phyloP scores from a whole-genome alignment of 2,113 vertebrate genomes.

The Odocoileus hemionus region DNA sequence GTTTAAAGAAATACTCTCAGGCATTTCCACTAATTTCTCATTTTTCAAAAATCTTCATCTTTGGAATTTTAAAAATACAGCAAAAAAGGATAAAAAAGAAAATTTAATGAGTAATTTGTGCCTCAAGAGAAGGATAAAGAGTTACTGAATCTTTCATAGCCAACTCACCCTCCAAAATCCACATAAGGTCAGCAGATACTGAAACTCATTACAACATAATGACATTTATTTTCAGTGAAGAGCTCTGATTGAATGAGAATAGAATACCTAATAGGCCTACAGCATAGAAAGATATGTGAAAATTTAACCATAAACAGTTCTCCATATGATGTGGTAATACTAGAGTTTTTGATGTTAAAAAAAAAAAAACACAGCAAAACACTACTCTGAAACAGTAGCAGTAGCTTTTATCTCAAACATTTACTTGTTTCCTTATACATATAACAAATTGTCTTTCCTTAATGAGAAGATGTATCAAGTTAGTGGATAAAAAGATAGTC shows the following conservation, averaged over 20 bases:
- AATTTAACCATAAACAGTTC: neutral
- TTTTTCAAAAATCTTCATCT: constrained; percentile 46
- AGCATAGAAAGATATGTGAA: neutral
- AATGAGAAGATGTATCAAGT: neutral
- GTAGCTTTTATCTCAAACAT: neutral
- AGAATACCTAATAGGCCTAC: constrained; percentile 50
- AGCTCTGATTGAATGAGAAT: constrained; percentile 50
- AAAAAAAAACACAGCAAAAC: neutral
- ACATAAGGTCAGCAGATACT: constrained; percentile 54
- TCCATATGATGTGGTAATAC: neutral
- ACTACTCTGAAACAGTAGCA: neutral
- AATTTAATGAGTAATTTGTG: constrained; percentile 60
- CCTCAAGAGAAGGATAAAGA: constrained; percentile 55
- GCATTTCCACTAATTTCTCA: constrained; percentile 5
- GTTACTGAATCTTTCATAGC: neutral
- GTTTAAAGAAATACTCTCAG: constrained; percentile 39
- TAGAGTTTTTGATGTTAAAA: neutral
- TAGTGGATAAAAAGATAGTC: neutral
- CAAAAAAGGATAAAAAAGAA: constrained; percentile 56
- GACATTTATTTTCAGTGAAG: constrained; percentile 58
- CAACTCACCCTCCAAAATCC: constrained; percentile 51
- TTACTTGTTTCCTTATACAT: neutral
- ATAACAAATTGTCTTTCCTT: neutral
- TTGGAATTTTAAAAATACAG: constrained; percentile 46
- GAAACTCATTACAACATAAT: constrained; percentile 59